Percentiles rank a stretch among this genome's conserved stretches.
Conservation (phyloP, 2,797 vertebrate genomes). For the Argentina silus region DNA sequence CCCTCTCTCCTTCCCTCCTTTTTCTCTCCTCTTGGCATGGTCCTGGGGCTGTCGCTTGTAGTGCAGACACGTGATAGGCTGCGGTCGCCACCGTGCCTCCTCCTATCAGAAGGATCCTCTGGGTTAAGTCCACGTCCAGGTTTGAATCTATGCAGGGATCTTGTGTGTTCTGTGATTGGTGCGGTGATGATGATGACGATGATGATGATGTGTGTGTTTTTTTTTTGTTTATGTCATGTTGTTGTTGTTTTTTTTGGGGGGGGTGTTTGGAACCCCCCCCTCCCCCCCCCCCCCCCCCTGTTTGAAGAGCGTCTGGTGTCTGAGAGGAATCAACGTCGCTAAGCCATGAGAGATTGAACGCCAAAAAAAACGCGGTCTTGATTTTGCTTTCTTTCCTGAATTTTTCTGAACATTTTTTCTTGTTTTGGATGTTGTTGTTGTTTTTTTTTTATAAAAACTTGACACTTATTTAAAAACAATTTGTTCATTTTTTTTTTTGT, state of each 20-base stretch:
- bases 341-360: constrained; percentile 65
- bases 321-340: constrained; percentile 35
- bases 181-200: background rate
- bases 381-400: background rate
- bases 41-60: constrained; percentile 19
- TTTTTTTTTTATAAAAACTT: constrained; percentile 21
- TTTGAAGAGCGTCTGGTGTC: constrained; percentile 11
- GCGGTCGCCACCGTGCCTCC: no score
- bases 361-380: constrained; percentile 4
- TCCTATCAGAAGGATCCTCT: constrained; percentile 3
- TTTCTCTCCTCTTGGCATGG: constrained; percentile 20
- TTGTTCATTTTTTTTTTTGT: constrained; percentile 6
- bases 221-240: constrained; percentile 11
- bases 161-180: constrained; percentile 16
- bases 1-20: constrained; percentile 13
- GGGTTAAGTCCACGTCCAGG: constrained; percentile 57
- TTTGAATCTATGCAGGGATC: constrained; percentile 70
- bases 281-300: background rate
- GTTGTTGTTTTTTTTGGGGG: constrained; percentile 17
- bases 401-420: constrained; percentile 35
- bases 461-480: constrained; percentile 33
- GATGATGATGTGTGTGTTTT: background rate
- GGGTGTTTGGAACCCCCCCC: constrained; percentile 5
- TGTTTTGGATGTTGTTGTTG: constrained; percentile 31
- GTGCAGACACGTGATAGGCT: constrained; percentile 33